Conservation (phyloP, 2,113 vertebrate genomes). For the Tragelaphus imberbis region DNA sequence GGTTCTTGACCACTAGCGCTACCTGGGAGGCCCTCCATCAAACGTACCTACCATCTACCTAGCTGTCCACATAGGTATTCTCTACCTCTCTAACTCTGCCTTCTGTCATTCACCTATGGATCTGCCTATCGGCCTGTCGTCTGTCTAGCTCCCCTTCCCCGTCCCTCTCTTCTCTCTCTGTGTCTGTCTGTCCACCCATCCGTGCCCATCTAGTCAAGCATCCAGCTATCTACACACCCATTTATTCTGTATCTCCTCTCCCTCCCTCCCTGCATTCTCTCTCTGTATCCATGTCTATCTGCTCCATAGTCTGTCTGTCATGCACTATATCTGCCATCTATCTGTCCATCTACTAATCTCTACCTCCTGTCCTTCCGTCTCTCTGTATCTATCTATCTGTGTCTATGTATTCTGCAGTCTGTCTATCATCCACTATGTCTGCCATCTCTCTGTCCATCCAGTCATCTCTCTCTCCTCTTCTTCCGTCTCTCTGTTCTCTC, state of each 20-base stretch:
- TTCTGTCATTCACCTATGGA: fast-evolving
- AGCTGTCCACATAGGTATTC: fast-evolving
- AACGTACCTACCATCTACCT: fast-evolving
- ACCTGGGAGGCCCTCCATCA: neutral
- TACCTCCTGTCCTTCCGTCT: fast-evolving
- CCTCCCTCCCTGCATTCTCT: neutral
- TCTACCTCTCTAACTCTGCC: neutral
- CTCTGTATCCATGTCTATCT: neutral
- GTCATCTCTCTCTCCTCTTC: fast-evolving
- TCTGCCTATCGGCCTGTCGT: fast-evolving
- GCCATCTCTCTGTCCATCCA: neutral
- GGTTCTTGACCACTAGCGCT: neutral
- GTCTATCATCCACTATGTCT: neutral
- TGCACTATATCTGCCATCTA: neutral
- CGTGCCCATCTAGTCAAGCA: fast-evolving
- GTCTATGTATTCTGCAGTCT: neutral
- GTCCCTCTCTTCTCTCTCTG: neutral
- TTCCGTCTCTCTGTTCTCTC: fast-evolving
- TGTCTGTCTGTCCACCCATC: neutral
- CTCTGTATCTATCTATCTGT: neutral
- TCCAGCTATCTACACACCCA: fast-evolving
- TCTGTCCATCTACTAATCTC: too few relatives aligned
- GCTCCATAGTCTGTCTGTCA: neutral
- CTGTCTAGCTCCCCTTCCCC: neutral
- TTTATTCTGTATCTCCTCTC: neutral